Base-by-base conservation (phyloP, 2,888 invertebrate species). In the Pyrochroa serraticornis region DNA sequence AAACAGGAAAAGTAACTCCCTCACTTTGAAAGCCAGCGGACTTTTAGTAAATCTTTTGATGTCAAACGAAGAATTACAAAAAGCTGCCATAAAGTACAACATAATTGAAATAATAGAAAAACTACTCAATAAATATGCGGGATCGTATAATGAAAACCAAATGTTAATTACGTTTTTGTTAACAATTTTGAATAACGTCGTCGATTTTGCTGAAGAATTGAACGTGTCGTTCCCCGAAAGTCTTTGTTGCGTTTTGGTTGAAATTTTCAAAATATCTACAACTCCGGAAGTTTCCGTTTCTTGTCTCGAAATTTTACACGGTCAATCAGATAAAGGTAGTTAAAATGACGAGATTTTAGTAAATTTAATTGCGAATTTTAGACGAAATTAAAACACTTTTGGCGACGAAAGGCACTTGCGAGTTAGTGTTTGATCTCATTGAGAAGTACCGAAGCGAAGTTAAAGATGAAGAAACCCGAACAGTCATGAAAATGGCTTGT, bases 401-500 rank as follows among this genome's bases (percentile, higher is more conserved):
- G 65, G 93, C 93, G 0, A 86, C 87, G 70, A 86, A 88, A 65
- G 90, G 89, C 10, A 84, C 92, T 3, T 89, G 92, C 64, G 88
- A 92, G 73, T 82, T 91, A 45, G 84, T 95, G 30, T 87, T 91
- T 71, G 82, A 84, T 44, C 82, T 93, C 9, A 81, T 94, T 33
- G 90, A 92, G 73, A 86, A 87, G 68, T 86, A 88, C 71, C 87
- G 83, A 74, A 83, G 79, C 67, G 80, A 72, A 52, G 82, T 85
- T 53, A 84, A 83, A 48, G 87, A 87, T 72, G 87, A 88, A 65
- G 88, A 87, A 63, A 84, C 85, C 10, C 80, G 87, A 66, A 85
- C 88, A 1, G 82, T 91, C 3, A 84, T 92, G 78, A 93, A 93
- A 79, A 84, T 91, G 75, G 92, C 93, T 13, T 93, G 93, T 72